Evolutionary conservation across 2,113 vertebrate genomes (phyloP), one percentile per base, ranked within the genome.

Genomic region (Macrotus californicus): DNA sequence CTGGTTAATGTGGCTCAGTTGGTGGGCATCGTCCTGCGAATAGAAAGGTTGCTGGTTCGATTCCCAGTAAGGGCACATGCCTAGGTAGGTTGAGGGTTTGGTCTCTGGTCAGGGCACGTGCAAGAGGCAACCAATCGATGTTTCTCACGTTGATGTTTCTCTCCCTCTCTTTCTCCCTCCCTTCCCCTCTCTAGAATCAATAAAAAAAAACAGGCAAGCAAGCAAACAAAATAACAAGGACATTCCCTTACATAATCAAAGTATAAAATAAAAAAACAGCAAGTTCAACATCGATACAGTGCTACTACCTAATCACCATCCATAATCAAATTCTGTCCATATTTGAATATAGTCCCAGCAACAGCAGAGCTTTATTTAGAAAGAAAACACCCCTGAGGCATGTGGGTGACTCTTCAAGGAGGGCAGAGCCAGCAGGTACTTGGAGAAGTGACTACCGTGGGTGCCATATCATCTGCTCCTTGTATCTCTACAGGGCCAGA

Each of bases 401-500:
- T 29, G 10, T 80, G 81, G 61, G 12, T 80, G 56, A 81, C 59
- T 82, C 69, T 21, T 80, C 10, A 77, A 69, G 26, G 41, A 77
- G 22, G 81, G 77, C 61, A 91, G 66, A 87, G 19, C 34, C 1
- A 13, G 41, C 14, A 36, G 39, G 66, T n/a, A 15, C 82, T 43
- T 91, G 81, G 52, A 59, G 8, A 77, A 24, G 15, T 61, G 70
- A 54, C 34, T 82, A 70, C 13, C 1, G 1, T n/a, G 14, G 50
- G 73, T 14, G 3, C 24, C 59, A 6, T 21, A 19, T 94, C 64
- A 94, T 18, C 29, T 81, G 56, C 41, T 94, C 56, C 67, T 82
- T 66, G 1, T 96, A 56, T 97, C 31, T 94, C 31, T 26, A 10
- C 70, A 98, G 97, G 76, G 91, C 87, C 31, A 50, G 79, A 86